A percentile compares a stretch with the other conserved stretches of the same genome.
These are phyloP conservation scores for Hoplodrina blanda DNA, from an alignment of 2,888 invertebrate genomes.

Conservation along the genomic window DNA sequence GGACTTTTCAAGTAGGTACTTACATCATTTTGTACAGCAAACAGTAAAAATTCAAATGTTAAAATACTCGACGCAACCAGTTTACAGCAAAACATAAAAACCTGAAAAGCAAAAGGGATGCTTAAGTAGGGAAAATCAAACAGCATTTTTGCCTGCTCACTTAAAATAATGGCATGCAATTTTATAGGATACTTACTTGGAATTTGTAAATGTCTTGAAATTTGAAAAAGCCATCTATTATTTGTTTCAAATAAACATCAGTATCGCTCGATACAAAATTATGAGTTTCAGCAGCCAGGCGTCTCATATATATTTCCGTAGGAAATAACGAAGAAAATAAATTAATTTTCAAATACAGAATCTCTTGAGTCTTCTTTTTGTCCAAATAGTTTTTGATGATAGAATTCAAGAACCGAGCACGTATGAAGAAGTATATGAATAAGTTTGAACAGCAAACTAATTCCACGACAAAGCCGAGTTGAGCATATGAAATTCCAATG, in stretches of 20 bases:
- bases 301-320: constrained; percentile 61
- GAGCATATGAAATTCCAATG: constrained; percentile 58
- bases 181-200: constrained; percentile 65
- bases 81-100: constrained; percentile 72
- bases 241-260: constrained; percentile 68
- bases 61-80: constrained; percentile 68
- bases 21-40: constrained; percentile 72
- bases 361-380: constrained; percentile 33
- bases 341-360: constrained; percentile 24
- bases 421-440: constrained; percentile 71
- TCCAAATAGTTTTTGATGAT: constrained; percentile 74
- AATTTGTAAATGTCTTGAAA: constrained; percentile 70
- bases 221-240: constrained; percentile 68
- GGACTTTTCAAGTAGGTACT: constrained; percentile 46
- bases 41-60: constrained; percentile 71
- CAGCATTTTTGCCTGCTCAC: background rate
- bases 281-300: constrained; percentile 69
- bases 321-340: constrained; percentile 43
- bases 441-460: constrained; percentile 71
- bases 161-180: background rate
- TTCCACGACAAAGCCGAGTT: constrained; percentile 71
- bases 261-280: constrained; percentile 70
- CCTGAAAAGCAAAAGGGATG: constrained; percentile 62
- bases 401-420: constrained; percentile 74
- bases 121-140: background rate